Base-by-base conservation (phyloP, 2,113 vertebrate species). In the Ranitomeya variabilis region DNA sequence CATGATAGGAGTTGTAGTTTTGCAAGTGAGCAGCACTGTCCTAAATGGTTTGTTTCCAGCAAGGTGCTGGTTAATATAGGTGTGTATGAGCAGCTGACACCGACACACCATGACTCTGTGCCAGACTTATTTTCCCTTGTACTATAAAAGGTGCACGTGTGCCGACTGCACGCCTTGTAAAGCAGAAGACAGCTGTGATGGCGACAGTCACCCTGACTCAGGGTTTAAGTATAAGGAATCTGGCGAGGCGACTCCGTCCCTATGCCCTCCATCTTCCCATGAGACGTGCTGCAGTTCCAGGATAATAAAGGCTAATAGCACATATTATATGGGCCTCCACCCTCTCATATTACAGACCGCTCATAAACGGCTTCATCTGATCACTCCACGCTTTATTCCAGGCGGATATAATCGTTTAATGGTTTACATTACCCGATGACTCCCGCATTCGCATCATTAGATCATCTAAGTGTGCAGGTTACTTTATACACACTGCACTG, bases 161-260 rank as follows among this genome's bases (percentile, higher is more conserved):
- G 37, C 45, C 85, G 55, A 15, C 83, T 62, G 73, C 59, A 21
- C 45, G 37, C 10, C 85, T 78, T 18, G 37, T 86, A 86, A 86
- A 86, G 51, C 26, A 18, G 9, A 23, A 11, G 51, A 8, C 18
- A 3, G 54, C 11, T 37, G 51, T 21, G 26, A 77, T 59, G 16
- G 21, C 10, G 82, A 69, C 37, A 37, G 16, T 86, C 73, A 64
- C 45, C 19, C 4, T 67, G 60, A 74, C 73, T 78, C 59, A 78
- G 52, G 54, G n/a, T 60, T 60, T 7, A 15, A 57, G 18, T 2
- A 1, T 3, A 23, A 79, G 21, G 54, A 80, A 16, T 26, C n/a
- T 51, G 31, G 23, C 37, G 3, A 45, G 23, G 54, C 37, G 67
- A 74, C 11, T 10, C 62, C 21, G 18, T 62, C 57, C 55, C 16